Evolutionary conservation across 1,140 invertebrate genomes (phyloP).

Genomic region (Protaetia brevitarsis): DNA sequence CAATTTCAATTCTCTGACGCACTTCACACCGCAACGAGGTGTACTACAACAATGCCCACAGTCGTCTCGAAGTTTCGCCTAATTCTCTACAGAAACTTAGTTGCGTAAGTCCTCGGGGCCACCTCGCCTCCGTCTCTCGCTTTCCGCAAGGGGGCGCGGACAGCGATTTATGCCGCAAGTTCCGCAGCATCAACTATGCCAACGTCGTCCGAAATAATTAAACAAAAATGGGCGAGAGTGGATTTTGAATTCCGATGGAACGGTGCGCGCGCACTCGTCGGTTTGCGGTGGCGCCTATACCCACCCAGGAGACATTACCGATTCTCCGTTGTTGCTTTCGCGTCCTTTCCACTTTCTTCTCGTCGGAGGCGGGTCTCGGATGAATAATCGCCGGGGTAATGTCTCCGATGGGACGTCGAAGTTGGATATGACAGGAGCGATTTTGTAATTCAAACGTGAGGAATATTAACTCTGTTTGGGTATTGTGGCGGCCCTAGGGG

Average conservation of each 20-base stretch:
- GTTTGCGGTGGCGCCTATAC: no score
- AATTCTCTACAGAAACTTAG: not conserved
- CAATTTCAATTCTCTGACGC: no score
- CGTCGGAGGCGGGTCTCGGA: not conserved
- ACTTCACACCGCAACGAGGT: not conserved
- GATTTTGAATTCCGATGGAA: not conserved
- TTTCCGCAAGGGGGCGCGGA: not conserved
- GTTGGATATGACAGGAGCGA: no score
- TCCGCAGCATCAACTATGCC: constrained; percentile 4
- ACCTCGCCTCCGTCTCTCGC: no score
- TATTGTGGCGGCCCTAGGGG: not conserved
- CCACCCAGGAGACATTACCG: no score
- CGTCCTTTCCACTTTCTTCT: not conserved
- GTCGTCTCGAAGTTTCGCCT: not conserved
- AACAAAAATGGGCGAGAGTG: not conserved
- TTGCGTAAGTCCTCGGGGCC: not conserved
- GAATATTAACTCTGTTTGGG: not conserved
- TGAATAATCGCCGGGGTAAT: not conserved
- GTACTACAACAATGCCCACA: not conserved
- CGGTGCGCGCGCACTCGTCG: not conserved
- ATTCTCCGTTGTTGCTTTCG: not conserved
- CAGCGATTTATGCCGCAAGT: constrained; percentile 1
- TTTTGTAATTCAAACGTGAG: not conserved
- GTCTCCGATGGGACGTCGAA: constrained; percentile 1
- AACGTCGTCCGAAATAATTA: not conserved